Conservation (phyloP, 2,113 vertebrate species). For the Symphodus melops region DNA sequence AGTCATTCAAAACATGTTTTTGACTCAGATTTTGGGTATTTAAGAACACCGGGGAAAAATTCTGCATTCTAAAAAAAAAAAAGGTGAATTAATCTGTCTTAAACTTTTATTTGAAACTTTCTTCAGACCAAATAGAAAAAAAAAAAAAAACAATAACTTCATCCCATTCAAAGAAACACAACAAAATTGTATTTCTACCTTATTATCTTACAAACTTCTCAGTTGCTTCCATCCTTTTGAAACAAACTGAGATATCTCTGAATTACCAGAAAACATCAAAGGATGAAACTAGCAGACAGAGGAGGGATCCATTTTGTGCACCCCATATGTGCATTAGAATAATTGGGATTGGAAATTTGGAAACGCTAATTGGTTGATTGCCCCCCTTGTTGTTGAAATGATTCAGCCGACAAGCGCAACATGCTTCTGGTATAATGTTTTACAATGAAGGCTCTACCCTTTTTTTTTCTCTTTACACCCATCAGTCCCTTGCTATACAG, state of each 20-base stretch:
- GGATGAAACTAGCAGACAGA: neutral
- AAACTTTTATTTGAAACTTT: no score
- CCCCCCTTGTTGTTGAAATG: conserved; percentile 24
- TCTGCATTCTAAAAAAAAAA: no score
- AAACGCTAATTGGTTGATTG: conserved; percentile 45
- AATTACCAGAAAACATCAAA: conserved; percentile 35
- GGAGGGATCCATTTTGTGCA: conserved; percentile 13
- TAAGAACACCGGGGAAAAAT: no score
- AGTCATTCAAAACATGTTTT: no score
- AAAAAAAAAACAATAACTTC: neutral
- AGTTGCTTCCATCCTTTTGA: conserved; percentile 1
- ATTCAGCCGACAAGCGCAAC: conserved; percentile 50
- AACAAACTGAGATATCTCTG: neutral
- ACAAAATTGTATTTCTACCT: neutral
- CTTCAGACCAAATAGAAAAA: neutral
- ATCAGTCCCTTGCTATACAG: conserved; percentile 17
- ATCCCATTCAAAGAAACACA: neutral
- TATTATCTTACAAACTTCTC: neutral
- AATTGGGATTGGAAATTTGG: conserved; percentile 22
- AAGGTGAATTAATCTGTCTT: no score
- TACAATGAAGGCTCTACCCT: conserved; percentile 27
- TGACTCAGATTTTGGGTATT: no score
- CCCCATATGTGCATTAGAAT: conserved; percentile 35
- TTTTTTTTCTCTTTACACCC: conserved; percentile 11
- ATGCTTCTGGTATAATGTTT: conserved; percentile 28